phyloP scores from a whole-genome alignment of 2,797 vertebrate genomes.

The Crossoptilon crossoptilon region DNA sequence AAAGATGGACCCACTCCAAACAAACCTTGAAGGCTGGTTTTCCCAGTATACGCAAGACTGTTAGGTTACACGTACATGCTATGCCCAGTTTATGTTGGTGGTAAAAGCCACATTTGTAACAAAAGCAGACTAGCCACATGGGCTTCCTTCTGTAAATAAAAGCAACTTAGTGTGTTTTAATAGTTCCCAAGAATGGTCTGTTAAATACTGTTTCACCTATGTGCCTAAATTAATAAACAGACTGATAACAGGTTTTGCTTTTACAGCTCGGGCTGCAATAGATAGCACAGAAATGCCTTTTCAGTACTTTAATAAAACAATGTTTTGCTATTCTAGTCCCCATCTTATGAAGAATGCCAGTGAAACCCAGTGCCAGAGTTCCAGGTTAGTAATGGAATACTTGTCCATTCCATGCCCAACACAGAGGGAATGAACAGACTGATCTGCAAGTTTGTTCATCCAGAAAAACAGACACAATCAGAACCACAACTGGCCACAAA shows the following conservation, averaged over 20 bases:
- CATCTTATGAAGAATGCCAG: fast-evolving
- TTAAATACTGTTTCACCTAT: background rate
- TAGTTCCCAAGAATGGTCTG: too few relatives aligned
- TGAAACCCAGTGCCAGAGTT: fast-evolving
- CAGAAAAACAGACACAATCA: background rate
- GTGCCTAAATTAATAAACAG: background rate
- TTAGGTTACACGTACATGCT: fast-evolving
- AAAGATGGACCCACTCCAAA: background rate
- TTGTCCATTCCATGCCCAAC: background rate
- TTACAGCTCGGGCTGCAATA: background rate
- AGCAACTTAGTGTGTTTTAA: background rate
- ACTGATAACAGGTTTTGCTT: background rate
- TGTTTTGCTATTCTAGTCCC: background rate
- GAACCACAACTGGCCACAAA: background rate
- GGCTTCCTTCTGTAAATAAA: background rate
- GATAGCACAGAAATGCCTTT: background rate
- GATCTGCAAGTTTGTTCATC: background rate
- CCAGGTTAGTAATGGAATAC: background rate
- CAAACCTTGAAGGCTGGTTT: background rate
- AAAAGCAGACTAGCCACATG: background rate
- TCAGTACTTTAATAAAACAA: background rate
- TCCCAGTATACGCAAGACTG: background rate
- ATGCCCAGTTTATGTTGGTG: background rate
- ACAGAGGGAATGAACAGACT: background rate
- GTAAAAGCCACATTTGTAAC: background rate